These are phyloP conservation scores for Gallinago media DNA, from an alignment of 2,113 vertebrate genomes.

Conservation along the genomic window DNA sequence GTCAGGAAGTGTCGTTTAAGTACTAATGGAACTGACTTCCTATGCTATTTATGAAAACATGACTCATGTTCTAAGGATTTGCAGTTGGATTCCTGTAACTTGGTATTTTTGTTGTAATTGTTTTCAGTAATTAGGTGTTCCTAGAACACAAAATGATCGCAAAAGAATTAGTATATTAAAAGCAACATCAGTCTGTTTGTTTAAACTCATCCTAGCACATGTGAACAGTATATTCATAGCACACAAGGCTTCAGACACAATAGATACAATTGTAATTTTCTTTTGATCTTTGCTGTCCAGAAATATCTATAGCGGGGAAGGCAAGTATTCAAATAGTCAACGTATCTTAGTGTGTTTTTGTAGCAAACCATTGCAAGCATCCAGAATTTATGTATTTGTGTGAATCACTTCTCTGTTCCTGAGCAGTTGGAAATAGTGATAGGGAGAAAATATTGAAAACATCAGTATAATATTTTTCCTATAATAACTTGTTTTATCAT, in stretches of 20 bases:
- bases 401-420: neutral
- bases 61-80: slow-evolving; percentile 58
- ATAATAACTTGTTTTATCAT: fast-evolving
- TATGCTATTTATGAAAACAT: slow-evolving; percentile 55
- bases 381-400: neutral
- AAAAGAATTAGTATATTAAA: neutral
- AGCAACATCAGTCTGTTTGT: fast-evolving
- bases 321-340: neutral
- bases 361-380: neutral
- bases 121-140: slow-evolving; percentile 24
- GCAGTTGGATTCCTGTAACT: slow-evolving; percentile 40
- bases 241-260: neutral
- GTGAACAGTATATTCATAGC: neutral
- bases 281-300: neutral
- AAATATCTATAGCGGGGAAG: neutral
- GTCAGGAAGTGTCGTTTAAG: slow-evolving; percentile 8
- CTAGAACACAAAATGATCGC: neutral
- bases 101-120: slow-evolving; percentile 19
- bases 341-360: neutral
- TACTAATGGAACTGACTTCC: slow-evolving; percentile 31
- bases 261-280: neutral
- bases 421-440: neutral
- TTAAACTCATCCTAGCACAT: neutral
- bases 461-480: neutral
- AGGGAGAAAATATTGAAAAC: neutral